Evolutionary conservation across 2,888 invertebrate genomes (phyloP).

Genomic region (Tiliacea aurago): DNA sequence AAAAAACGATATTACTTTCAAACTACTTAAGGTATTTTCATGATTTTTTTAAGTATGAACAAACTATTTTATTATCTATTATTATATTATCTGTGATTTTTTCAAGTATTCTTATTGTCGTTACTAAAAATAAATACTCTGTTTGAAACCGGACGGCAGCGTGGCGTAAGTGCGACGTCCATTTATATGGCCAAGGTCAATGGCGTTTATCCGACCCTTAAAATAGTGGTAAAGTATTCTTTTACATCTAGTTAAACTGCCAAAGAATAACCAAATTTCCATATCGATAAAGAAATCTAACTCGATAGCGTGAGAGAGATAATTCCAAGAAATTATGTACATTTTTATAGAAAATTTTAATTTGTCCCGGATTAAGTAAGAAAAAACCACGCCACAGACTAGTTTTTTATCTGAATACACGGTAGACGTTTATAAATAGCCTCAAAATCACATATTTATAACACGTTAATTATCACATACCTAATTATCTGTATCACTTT

Average conservation of each 20-base stretch:
- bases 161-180: too few species aligned
- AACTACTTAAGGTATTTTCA: too few species aligned
- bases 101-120: too few species aligned
- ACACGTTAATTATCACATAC: neutral
- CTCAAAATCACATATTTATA: neutral
- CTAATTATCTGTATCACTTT: constrained; percentile 1
- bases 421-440: constrained; percentile 8
- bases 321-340: constrained; percentile 24
- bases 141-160: too few species aligned
- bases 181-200: too few species aligned
- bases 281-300: neutral
- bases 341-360: neutral
- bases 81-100: too few species aligned
- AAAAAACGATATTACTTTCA: too few species aligned
- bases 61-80: too few species aligned
- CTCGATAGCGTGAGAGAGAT: constrained; percentile 5
- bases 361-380: constrained; percentile 11
- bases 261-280: neutral
- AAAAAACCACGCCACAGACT: constrained; percentile 11
- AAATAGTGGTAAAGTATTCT: neutral
- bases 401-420: neutral
- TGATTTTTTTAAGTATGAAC: too few species aligned
- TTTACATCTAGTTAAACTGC: neutral
- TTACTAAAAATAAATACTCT: too few species aligned
- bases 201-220: too few species aligned